phyloP scores from a whole-genome alignment of 2,797 vertebrate species.

The Xerus rutilus region DNA sequence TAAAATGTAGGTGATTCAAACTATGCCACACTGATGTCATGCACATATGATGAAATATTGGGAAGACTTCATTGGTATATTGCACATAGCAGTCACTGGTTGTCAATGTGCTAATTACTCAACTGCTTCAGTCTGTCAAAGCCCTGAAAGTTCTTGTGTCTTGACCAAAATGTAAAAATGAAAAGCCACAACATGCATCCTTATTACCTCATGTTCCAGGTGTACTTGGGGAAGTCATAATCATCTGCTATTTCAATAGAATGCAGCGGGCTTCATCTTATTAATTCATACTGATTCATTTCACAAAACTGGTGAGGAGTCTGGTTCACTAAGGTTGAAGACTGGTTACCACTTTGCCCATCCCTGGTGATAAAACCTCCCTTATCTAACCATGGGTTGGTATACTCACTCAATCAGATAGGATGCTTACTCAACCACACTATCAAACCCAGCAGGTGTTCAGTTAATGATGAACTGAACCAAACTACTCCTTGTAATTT shows the following conservation, averaged over 20 bases:
- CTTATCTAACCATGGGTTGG: not conserved
- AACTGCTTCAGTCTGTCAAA: not conserved
- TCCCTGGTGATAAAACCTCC: not conserved
- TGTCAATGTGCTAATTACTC: not conserved
- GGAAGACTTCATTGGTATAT: not conserved
- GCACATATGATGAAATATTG: not conserved
- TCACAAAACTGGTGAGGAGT: not conserved
- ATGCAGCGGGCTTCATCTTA: not conserved
- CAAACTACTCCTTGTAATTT: not conserved
- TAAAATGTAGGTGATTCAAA: slow-evolving; percentile 34
- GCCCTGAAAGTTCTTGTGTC: not conserved
- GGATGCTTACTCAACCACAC: not conserved
- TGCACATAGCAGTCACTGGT: not conserved
- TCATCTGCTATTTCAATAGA: not conserved
- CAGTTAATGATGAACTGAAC: not conserved
- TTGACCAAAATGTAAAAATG: not conserved
- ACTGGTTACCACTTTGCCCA: not conserved
- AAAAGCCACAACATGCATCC: not conserved
- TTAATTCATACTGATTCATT: not conserved
- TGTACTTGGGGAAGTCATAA: not conserved
- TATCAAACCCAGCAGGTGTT: not conserved
- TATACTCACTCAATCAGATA: not conserved
- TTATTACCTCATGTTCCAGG: not conserved
- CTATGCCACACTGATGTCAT: not conserved
- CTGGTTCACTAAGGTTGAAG: not conserved